Evolutionary conservation across 2,113 vertebrate genomes (phyloP).

Genomic region (Leiothrix lutea): DNA sequence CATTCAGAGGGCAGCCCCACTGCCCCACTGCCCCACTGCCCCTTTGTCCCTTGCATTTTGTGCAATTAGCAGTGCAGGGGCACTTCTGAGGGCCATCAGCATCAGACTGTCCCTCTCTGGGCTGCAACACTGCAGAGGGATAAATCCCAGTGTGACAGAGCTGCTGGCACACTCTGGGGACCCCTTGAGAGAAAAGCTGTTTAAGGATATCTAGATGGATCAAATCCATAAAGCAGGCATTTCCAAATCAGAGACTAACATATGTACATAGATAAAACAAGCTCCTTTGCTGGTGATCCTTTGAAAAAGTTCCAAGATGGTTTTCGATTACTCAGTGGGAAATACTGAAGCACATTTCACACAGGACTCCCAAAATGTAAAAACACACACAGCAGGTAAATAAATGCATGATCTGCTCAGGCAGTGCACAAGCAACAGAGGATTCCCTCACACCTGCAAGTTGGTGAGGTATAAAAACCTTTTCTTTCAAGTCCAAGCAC

Average conservation of each 20-base stretch:
- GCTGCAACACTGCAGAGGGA: neutral
- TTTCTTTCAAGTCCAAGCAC: neutral
- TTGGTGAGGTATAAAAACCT: neutral
- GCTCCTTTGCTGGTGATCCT: neutral
- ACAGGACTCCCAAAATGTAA: neutral
- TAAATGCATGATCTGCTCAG: neutral
- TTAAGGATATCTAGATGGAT: neutral
- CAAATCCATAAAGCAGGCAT: neutral
- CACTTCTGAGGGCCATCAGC: neutral
- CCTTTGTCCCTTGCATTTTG: neutral
- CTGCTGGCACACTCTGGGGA: neutral
- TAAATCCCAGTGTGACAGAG: neutral
- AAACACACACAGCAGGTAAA: neutral
- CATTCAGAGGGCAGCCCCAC: neutral
- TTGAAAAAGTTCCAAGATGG: neutral
- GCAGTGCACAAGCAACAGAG: neutral
- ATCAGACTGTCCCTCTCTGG: neutral
- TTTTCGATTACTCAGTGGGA: neutral
- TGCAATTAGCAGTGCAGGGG: neutral
- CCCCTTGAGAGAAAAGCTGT: neutral
- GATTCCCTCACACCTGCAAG: neutral
- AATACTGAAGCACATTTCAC: neutral
- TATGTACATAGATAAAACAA: neutral
- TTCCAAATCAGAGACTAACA: neutral
- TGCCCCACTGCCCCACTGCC: neutral